Evolutionary conservation across 2,888 invertebrate species (phyloP).

Genomic region (Physocephala rufipes): DNA sequence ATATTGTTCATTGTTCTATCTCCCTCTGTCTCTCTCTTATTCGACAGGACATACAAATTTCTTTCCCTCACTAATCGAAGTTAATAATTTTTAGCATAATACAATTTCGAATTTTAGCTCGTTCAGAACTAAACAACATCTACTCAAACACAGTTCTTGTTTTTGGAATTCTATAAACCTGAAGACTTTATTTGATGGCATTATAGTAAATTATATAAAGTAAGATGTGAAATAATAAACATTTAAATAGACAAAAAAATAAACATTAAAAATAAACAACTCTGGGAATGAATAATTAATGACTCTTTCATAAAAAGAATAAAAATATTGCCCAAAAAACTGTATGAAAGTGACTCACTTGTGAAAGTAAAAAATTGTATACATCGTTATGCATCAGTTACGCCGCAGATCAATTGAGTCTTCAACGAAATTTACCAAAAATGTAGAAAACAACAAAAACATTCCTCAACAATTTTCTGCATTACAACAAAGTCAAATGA

Average conservation of each 20-base stretch:
- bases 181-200: neutral
- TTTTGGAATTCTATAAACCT: neutral
- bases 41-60: neutral
- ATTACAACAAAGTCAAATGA: conserved; percentile 3
- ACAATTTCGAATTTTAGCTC: neutral
- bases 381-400: neutral
- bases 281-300: conserved; percentile 3
- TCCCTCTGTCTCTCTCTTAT: neutral
- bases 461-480: neutral
- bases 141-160: neutral
- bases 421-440: neutral
- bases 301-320: too few relatives aligned
- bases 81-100: neutral
- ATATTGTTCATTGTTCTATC: neutral
- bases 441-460: neutral
- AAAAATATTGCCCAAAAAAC: too few relatives aligned
- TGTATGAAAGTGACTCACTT: neutral
- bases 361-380: neutral
- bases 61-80: neutral
- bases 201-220: neutral
- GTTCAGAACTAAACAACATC: neutral
- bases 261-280: neutral
- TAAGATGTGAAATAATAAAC: too few relatives aligned
- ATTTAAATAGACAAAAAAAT: too few relatives aligned
- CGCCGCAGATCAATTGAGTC: conserved; percentile 17